These are phyloP conservation scores for Pollimyrus isidori DNA, from an alignment of 2,113 vertebrate species.

Conservation along the genomic window DNA sequence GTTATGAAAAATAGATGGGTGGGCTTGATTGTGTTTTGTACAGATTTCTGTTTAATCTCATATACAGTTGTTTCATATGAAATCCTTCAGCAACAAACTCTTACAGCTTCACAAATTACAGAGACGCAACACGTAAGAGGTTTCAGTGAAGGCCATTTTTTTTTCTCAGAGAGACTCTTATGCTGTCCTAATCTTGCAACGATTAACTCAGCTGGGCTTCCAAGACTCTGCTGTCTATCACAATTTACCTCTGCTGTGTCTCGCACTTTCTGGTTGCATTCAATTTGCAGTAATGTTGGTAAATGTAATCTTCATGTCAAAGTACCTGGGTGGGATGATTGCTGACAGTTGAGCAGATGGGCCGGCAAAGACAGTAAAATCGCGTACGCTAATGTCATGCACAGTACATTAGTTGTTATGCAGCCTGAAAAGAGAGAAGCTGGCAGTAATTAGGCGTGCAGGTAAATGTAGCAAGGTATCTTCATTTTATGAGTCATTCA, in stretches of 20 bases:
- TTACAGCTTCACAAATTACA: background rate
- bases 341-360: slow-evolving; percentile 6
- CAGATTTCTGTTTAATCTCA: background rate
- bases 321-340: background rate
- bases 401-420: background rate
- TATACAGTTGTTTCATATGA: background rate
- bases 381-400: background rate
- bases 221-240: background rate
- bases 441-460: background rate
- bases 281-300: slow-evolving; percentile 1
- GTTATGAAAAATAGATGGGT: background rate
- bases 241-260: background rate
- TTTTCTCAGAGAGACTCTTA: background rate
- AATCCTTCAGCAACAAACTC: background rate
- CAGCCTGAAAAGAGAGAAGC: background rate
- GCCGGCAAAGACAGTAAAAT: background rate
- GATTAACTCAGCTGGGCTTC: background rate
- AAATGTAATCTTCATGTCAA: slow-evolving; percentile 2
- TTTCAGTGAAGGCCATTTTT: background rate
- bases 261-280: background rate
- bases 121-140: background rate
- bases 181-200: background rate
- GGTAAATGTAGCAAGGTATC: background rate
- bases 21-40: background rate
- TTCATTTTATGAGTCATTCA: background rate